Percentiles rank a stretch among this genome's conserved stretches.
These are phyloP conservation scores for Equus przewalskii DNA, from an alignment of 2,113 vertebrate genomes.

Conservation along the genomic window DNA sequence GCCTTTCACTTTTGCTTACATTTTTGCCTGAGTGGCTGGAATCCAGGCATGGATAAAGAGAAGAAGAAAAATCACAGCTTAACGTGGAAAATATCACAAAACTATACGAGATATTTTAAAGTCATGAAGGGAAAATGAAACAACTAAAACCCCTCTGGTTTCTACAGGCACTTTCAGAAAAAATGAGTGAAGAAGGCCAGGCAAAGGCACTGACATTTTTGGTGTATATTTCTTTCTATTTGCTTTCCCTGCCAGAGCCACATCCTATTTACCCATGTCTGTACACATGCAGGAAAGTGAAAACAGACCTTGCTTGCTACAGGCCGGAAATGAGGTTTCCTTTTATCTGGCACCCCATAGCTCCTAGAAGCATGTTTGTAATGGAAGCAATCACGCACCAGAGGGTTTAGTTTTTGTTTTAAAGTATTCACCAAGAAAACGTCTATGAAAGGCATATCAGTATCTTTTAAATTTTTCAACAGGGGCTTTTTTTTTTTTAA, in stretches of 20 bases:
- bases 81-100: not conserved
- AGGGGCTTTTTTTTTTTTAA: constrained; percentile 45
- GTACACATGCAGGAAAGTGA: constrained; percentile 72
- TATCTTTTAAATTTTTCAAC: constrained; percentile 66
- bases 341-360: constrained; percentile 71
- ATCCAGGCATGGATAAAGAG: not conserved
- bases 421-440: constrained; percentile 58
- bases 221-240: not conserved
- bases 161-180: constrained; percentile 60
- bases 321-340: constrained; percentile 70
- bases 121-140: not conserved
- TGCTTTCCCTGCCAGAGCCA: constrained; percentile 52
- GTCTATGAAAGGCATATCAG: constrained; percentile 18
- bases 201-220: not conserved
- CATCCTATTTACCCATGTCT: constrained; percentile 60
- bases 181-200: constrained; percentile 34
- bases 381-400: constrained; percentile 61
- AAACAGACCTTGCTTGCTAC: constrained; percentile 73
- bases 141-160: constrained; percentile 32
- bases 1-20: not conserved
- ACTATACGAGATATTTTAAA: constrained; percentile 10
- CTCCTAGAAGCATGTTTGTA: constrained; percentile 56
- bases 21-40: constrained; percentile 40
- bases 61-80: not conserved
- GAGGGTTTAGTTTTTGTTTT: constrained; percentile 27